Percentiles rank a stretch among this genome's conserved stretches.
These are phyloP conservation scores for Natator depressus DNA, from an alignment of 2,113 vertebrate species.

Conservation along the genomic window DNA sequence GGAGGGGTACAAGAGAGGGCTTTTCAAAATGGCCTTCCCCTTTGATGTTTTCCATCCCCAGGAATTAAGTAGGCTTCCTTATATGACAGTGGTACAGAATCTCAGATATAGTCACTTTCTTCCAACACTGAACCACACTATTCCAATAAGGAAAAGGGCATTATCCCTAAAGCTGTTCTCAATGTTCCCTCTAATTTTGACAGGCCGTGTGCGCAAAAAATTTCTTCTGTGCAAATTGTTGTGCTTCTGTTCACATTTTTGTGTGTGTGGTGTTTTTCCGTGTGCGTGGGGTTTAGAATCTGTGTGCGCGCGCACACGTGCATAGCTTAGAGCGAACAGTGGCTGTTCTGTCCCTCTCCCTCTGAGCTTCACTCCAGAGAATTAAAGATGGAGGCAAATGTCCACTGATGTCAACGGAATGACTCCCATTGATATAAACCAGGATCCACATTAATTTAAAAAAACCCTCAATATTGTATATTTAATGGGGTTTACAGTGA, in stretches of 20 bases:
- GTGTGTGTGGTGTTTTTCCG: no score
- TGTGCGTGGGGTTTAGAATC: no score
- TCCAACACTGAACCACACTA: neutral
- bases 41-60: neutral
- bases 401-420: neutral
- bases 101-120: conserved; percentile 2
- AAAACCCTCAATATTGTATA: neutral
- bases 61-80: neutral
- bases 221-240: no score
- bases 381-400: neutral
- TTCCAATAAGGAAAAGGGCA: neutral
- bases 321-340: no score
- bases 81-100: neutral
- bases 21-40: neutral
- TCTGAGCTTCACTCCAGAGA: neutral
- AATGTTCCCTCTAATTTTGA: no score
- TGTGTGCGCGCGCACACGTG: no score
- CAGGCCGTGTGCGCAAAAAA: no score
- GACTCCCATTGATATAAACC: neutral
- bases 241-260: no score
- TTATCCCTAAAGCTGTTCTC: neutral
- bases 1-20: neutral
- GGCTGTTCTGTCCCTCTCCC: neutral
- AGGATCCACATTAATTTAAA: neutral
- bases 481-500: neutral